Evolutionary conservation across 2,113 vertebrate genomes (phyloP).

Genomic region (Gobio gobio): DNA sequence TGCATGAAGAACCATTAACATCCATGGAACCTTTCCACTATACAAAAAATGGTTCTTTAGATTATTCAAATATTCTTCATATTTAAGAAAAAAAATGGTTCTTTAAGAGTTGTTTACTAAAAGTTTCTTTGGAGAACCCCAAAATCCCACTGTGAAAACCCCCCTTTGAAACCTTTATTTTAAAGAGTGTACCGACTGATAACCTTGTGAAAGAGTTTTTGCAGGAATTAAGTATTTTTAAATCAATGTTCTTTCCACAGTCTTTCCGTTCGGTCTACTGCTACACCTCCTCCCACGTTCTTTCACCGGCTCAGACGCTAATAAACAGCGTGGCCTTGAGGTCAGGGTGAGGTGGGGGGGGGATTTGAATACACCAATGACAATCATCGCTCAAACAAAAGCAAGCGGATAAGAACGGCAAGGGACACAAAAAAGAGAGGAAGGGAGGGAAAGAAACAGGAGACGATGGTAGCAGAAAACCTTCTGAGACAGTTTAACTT

Average conservation of each 20-base stretch:
- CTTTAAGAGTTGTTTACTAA: too few relatives aligned
- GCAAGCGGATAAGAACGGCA: conserved; percentile 57
- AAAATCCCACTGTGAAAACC: neutral
- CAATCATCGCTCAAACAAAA: conserved; percentile 70
- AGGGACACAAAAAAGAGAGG: conserved; percentile 61
- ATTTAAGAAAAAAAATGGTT: neutral
- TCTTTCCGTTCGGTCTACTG: conserved; percentile 15
- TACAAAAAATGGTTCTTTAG: neutral
- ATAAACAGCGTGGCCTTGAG: conserved; percentile 71
- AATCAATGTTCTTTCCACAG: conserved; percentile 6
- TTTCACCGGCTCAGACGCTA: conserved; percentile 56
- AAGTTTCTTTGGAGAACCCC: neutral
- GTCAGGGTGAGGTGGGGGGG: conserved; percentile 45
- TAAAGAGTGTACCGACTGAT: neutral
- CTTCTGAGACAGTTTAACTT: conserved; percentile 48
- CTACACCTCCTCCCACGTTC: conserved; percentile 35
- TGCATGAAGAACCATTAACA: neutral
- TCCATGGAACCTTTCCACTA: neutral
- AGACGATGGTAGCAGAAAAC: conserved; percentile 48
- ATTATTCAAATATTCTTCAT: neutral
- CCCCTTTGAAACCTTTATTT: neutral
- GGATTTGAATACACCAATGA: conserved; percentile 67
- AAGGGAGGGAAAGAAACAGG: conserved; percentile 60
- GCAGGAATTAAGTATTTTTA: neutral
- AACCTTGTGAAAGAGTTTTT: neutral